A percentile compares a stretch with the other conserved stretches of the same genome.
These are phyloP conservation scores for Schizotus pectinicornis DNA, from an alignment of 2,888 invertebrate genomes.

Conservation along the genomic window DNA sequence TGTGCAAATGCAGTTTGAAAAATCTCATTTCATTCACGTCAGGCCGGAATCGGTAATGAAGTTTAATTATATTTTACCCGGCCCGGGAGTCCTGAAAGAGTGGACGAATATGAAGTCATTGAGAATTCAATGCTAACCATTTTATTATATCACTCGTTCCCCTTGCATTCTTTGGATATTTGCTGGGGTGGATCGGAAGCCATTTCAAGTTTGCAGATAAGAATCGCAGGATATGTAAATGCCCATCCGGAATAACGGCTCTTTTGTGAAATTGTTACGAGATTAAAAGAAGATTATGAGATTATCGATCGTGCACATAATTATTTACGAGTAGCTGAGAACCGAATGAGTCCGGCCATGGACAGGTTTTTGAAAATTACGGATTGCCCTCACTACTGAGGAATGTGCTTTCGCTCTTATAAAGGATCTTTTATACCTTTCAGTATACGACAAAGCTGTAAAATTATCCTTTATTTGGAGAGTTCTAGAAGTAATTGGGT, in stretches of 20 bases:
- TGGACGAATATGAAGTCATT: constrained; percentile 30
- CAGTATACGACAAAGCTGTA: too few species aligned
- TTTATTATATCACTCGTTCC: constrained; percentile 25
- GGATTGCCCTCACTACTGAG: too few species aligned
- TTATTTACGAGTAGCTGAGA: neutral
- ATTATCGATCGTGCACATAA: neutral
- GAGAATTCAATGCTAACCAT: constrained; percentile 29
- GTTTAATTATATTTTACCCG: constrained; percentile 16
- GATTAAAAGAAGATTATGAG: too few species aligned
- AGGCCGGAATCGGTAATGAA: constrained; percentile 16
- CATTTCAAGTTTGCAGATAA: constrained; percentile 5
- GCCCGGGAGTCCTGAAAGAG: constrained; percentile 10
- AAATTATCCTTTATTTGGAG: too few species aligned
- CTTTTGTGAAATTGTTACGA: neutral
- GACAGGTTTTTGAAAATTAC: too few species aligned
- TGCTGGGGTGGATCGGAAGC: constrained; percentile 14
- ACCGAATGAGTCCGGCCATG: neutral
- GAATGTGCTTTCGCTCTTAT: too few species aligned
- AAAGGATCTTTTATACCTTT: too few species aligned
- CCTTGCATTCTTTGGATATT: constrained; percentile 23
- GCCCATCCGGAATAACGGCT: neutral
- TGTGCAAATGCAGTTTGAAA: too few species aligned
- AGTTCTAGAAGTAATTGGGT: too few species aligned
- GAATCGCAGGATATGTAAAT: constrained; percentile 5
- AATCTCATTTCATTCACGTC: constrained; percentile 8